phyloP scores from a whole-genome alignment of 2,888 invertebrate species.

The Schizotus pectinicornis region DNA sequence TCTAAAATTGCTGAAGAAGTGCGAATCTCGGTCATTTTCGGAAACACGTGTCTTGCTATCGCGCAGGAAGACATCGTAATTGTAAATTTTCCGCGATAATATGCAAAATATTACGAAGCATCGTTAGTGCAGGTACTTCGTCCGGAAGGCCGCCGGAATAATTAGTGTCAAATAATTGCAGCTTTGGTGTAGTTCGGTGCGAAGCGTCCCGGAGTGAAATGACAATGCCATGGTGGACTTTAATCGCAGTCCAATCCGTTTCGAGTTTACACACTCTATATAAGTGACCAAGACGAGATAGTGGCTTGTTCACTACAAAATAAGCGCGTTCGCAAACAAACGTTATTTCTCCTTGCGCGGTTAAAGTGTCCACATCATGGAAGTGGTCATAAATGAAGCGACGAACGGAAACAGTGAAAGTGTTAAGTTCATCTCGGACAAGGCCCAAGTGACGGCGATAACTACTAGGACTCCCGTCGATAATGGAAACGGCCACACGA shows the following conservation, averaged over 20 bases:
- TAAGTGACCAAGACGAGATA: constrained; percentile 45
- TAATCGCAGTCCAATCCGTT: constrained; percentile 45
- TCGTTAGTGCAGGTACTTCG: too few species aligned
- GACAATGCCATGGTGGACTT: constrained; percentile 39
- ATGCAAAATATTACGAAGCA: too few species aligned
- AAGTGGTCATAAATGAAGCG: constrained; percentile 45
- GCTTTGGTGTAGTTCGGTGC: not conserved
- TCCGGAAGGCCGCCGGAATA: too few species aligned
- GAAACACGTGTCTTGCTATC: too few species aligned
- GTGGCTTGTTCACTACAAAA: constrained; percentile 32
- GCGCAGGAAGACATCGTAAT: too few species aligned
- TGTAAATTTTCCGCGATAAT: too few species aligned
- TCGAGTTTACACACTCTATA: constrained; percentile 42
- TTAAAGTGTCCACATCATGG: constrained; percentile 35
- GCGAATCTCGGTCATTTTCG: too few species aligned
- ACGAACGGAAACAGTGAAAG: constrained; percentile 33
- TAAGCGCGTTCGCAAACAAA: constrained; percentile 21
- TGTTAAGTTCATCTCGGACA: constrained; percentile 19
- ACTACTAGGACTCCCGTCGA: constrained; percentile 3
- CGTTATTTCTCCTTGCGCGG: constrained; percentile 18
- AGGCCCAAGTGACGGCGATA: not conserved
- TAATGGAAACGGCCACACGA: constrained; percentile 7
- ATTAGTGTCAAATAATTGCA: too few species aligned
- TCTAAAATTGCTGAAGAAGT: too few species aligned
- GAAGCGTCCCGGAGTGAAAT: not conserved